phyloP scores from a whole-genome alignment of 2,113 vertebrate genomes.

The Paramormyrops kingsleyae region DNA sequence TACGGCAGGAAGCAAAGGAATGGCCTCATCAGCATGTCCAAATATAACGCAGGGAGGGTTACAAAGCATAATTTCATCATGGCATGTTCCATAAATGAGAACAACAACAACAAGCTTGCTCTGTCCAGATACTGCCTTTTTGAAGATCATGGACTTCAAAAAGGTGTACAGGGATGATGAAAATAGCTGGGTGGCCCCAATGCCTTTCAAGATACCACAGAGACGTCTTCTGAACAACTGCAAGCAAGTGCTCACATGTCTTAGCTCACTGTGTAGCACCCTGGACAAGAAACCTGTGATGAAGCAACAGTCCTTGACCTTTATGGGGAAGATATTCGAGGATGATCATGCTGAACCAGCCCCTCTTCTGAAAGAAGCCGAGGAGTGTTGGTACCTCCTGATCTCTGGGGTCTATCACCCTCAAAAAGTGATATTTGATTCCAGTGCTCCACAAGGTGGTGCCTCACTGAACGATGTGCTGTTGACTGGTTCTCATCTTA shows the following conservation, averaged over 20 bases:
- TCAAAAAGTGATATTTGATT: not conserved
- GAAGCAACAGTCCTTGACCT: not conserved
- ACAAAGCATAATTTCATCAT: not conserved
- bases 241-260: not conserved
- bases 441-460: not conserved
- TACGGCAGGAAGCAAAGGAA: not conserved
- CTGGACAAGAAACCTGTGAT: not conserved
- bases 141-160: not conserved
- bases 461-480: conserved; percentile 14
- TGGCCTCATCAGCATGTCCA: no score
- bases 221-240: not conserved
- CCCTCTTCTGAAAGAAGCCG: not conserved
- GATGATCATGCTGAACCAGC: conserved; percentile 13
- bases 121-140: not conserved
- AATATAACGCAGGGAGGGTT: not conserved
- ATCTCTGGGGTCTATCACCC: conserved; percentile 18
- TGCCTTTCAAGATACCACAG: not conserved
- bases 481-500: conserved; percentile 5
- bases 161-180: not conserved
- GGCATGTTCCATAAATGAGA: not conserved
- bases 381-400: conserved; percentile 16
- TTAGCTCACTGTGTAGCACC: not conserved
- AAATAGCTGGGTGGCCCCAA: not conserved
- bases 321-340: conserved; percentile 11
- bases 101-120: not conserved